phyloP scores from a whole-genome alignment of 2,113 vertebrate species.

The Alexandromys fortis region DNA sequence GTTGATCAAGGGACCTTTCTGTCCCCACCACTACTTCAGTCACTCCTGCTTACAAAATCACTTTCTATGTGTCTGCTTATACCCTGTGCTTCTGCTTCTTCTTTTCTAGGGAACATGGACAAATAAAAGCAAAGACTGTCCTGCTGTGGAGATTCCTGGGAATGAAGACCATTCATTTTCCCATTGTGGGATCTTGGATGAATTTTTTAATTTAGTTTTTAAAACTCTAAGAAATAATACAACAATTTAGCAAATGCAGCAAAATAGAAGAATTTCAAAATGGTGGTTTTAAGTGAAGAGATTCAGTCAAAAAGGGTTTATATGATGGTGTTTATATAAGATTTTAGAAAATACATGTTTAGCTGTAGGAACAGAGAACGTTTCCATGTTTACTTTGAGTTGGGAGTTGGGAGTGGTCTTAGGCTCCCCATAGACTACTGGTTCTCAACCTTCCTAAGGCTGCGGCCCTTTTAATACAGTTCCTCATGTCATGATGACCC shows the following conservation, averaged over 20 bases:
- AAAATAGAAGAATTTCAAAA: slow-evolving; percentile 9
- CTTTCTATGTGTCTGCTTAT: background rate
- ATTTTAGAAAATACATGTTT: background rate
- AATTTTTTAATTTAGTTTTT: background rate
- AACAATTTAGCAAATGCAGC: background rate
- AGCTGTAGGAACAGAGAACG: background rate
- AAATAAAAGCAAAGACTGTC: background rate
- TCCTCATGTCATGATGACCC: background rate
- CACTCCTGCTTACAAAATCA: background rate
- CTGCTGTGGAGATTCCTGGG: background rate
- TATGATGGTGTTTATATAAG: background rate
- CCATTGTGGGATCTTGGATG: background rate
- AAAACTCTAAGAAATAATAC: background rate
- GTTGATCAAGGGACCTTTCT: background rate
- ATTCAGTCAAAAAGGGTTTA: background rate
- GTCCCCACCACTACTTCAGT: background rate
- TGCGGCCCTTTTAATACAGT: background rate
- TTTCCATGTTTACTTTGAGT: background rate
- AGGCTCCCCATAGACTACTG: background rate
- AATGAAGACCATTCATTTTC: slow-evolving; percentile 6
- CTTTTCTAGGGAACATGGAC: background rate
- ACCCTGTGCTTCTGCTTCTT: background rate
- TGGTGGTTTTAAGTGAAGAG: background rate
- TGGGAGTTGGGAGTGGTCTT: rapidly evolving
- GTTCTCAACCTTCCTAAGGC: background rate